These are phyloP conservation scores for Aphelenchoides avenae DNA, from an alignment of 1,140 invertebrate species.

Conservation along the genomic window DNA sequence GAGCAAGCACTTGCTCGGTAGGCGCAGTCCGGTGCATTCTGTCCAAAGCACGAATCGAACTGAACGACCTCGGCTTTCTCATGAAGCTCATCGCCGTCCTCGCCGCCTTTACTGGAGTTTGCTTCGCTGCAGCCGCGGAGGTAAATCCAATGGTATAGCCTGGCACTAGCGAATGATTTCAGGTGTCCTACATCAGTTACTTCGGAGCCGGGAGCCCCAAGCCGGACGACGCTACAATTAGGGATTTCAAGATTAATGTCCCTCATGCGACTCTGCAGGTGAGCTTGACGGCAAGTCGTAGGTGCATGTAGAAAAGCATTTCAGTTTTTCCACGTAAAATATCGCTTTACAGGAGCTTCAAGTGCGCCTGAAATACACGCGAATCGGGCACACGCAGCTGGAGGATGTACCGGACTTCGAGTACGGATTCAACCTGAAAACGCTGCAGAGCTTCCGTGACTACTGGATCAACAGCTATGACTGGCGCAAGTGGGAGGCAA, in stretches of 20 bases:
- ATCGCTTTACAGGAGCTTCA: constrained; percentile 5
- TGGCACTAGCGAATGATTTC: too few species aligned
- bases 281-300: too few species aligned
- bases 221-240: constrained; percentile 17
- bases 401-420: constrained; percentile 23
- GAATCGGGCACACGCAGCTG: constrained; percentile 26
- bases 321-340: not conserved
- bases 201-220: constrained; percentile 14
- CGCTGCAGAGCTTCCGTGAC: constrained; percentile 10
- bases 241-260: constrained; percentile 21
- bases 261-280: constrained; percentile 1
- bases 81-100: too few species aligned
- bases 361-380: not conserved
- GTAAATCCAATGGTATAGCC: too few species aligned
- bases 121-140: too few species aligned
- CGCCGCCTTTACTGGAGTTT: too few species aligned
- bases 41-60: too few species aligned
- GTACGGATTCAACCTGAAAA: constrained; percentile 23
- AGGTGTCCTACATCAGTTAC: too few species aligned
- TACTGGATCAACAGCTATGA: constrained; percentile 28
- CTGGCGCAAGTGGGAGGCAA: constrained; percentile 24
- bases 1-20: too few species aligned
- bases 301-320: too few species aligned
- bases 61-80: too few species aligned
- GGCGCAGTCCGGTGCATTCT: too few species aligned